Conservation (phyloP, 2,888 invertebrate species). For the Caenorhabditis panamensis region DNA sequence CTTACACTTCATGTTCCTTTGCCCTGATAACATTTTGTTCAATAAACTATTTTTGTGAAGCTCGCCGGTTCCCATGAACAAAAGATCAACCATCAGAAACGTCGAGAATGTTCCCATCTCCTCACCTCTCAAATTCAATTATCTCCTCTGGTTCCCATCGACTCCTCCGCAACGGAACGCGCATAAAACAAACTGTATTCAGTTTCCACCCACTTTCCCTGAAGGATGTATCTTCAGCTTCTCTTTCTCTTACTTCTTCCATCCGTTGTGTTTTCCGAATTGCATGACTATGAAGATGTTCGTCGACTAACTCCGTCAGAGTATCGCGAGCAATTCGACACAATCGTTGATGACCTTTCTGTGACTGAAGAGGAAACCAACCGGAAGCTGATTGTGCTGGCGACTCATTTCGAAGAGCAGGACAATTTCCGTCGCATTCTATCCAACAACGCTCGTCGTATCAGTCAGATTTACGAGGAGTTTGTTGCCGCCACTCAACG, state of each 20-base stretch:
- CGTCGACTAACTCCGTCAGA: slow-evolving; percentile 19
- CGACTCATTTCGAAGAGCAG: slow-evolving; percentile 27
- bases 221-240: not conserved
- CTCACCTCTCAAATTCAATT: not conserved
- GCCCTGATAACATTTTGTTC: not conserved
- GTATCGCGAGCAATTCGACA: slow-evolving; percentile 39
- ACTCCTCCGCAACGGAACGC: slow-evolving; percentile 13
- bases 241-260: slow-evolving; percentile 24
- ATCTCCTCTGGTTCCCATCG: not conserved
- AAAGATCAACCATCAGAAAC: slow-evolving; percentile 8
- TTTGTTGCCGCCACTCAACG: slow-evolving; percentile 20
- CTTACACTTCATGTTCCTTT: not conserved
- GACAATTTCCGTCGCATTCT: slow-evolving; percentile 27
- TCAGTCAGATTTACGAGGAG: not conserved
- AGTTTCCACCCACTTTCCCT: slow-evolving; percentile 3
- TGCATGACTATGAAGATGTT: slow-evolving; percentile 33
- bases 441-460: not conserved
- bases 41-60: slow-evolving; percentile 1
- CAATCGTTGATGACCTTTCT: slow-evolving; percentile 24
- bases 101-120: not conserved
- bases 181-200: not conserved
- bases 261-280: slow-evolving; percentile 6
- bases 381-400: slow-evolving; percentile 30
- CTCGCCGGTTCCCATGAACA: slow-evolving; percentile 1
- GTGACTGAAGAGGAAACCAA: slow-evolving; percentile 35